These are phyloP conservation scores for Lemur catta DNA, from an alignment of 2,797 vertebrate genomes.

Conservation along the genomic window DNA sequence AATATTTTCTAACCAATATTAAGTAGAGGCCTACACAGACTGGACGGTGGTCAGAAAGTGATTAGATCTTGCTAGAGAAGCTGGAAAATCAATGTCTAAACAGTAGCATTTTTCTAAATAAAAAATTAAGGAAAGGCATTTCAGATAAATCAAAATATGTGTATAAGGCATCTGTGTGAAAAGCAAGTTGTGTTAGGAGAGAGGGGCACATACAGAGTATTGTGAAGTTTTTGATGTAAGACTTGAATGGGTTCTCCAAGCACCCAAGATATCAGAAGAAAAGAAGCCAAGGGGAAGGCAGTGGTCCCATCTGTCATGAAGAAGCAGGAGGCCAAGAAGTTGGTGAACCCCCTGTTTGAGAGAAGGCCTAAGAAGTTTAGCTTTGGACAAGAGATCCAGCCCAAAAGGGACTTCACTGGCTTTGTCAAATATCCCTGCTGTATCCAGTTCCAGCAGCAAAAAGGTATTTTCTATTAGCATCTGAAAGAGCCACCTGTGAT, in stretches of 20 bases:
- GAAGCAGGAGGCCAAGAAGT: not conserved
- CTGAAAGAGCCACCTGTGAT: not conserved
- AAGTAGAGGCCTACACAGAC: not conserved
- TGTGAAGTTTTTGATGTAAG: not conserved
- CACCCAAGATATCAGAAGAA: not conserved
- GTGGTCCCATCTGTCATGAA: not conserved
- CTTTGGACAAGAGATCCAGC: not conserved
- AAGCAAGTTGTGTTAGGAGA: constrained; percentile 7
- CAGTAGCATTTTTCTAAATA: not conserved
- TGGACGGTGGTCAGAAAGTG: not conserved
- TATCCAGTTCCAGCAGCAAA: not conserved
- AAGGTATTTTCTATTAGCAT: not conserved
- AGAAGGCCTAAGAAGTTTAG: not conserved
- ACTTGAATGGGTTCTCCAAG: not conserved
- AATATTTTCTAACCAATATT: not conserved
- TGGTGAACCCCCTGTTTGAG: not conserved
- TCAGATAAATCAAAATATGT: not conserved
- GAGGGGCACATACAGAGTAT: not conserved
- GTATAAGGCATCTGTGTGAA: not conserved
- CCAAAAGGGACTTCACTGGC: not conserved
- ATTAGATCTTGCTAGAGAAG: not conserved
- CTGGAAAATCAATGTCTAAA: constrained; percentile 28
- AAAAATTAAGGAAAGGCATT: constrained; percentile 33
- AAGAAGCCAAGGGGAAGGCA: not conserved
- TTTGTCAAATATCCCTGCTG: not conserved